Percentiles rank a stretch among this genome's conserved stretches.
Conservation (phyloP, 2,113 vertebrate genomes). For the Hypanus sabinus region DNA sequence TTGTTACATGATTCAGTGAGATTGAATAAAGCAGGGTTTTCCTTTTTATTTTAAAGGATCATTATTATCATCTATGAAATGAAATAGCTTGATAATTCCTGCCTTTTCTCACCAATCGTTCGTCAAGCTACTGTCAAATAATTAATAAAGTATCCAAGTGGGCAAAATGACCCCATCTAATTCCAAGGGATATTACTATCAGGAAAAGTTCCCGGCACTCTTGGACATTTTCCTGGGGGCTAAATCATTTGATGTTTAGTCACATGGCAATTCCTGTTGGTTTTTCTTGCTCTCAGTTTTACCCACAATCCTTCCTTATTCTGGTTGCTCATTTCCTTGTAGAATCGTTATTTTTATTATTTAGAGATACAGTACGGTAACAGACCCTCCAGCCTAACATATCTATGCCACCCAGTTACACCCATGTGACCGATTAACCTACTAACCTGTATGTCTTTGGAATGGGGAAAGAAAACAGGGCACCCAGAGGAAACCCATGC, state of each 20-base stretch:
- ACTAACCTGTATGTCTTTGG: too few species aligned
- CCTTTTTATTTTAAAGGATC: background rate
- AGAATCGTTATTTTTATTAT: too few species aligned
- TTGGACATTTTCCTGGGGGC: background rate
- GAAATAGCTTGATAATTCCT: background rate
- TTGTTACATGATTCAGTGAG: background rate
- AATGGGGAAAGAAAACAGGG: too few species aligned
- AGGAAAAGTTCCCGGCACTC: background rate
- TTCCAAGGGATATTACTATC: background rate
- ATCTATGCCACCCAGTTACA: too few species aligned
- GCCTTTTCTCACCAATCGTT: background rate
- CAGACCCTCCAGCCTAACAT: too few species aligned
- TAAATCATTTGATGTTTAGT: background rate
- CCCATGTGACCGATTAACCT: too few species aligned
- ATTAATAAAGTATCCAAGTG: background rate
- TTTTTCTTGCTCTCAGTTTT: background rate
- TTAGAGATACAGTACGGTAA: too few species aligned
- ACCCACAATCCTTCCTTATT: background rate
- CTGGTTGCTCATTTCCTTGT: background rate
- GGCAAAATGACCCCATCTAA: background rate
- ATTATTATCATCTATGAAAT: background rate
- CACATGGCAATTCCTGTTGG: background rate
- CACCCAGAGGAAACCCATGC: too few species aligned
- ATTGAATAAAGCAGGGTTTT: background rate
- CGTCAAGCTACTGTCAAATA: background rate